Evolutionary conservation across 2,797 vertebrate species (phyloP).

Genomic region (Heteromormyrus szaboi): DNA sequence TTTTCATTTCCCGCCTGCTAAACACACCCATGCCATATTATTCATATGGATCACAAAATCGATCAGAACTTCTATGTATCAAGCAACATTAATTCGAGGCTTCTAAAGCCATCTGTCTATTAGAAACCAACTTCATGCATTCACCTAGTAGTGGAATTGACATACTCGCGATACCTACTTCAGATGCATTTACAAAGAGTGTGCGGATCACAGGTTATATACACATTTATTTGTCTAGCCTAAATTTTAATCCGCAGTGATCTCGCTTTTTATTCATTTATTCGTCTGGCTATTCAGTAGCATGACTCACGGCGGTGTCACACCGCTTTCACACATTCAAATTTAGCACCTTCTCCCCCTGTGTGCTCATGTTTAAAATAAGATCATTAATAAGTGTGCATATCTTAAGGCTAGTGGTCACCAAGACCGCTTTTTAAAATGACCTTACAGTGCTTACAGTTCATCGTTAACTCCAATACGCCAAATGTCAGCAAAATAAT

Average conservation of each 20-base stretch:
- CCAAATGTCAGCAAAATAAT: constrained; percentile 8
- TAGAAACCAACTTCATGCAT: neutral
- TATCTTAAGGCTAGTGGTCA: neutral
- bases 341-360: neutral
- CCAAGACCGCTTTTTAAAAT: neutral
- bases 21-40: constrained; percentile 5
- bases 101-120: neutral
- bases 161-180: neutral
- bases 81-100: constrained; percentile 1
- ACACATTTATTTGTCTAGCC: neutral
- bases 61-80: neutral
- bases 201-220: neutral
- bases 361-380: constrained; percentile 1
- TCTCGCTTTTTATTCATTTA: neutral
- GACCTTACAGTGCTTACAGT: neutral
- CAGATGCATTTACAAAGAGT: neutral
- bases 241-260: neutral
- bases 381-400: constrained; percentile 9
- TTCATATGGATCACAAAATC: neutral
- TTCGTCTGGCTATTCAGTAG: neutral
- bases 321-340: constrained; percentile 1
- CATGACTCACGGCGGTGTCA: neutral
- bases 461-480: neutral
- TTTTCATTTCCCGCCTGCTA: constrained; percentile 1
- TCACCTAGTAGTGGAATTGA: neutral